phyloP scores from a whole-genome alignment of 2,888 invertebrate species.

The Melanostoma mellinum region DNA sequence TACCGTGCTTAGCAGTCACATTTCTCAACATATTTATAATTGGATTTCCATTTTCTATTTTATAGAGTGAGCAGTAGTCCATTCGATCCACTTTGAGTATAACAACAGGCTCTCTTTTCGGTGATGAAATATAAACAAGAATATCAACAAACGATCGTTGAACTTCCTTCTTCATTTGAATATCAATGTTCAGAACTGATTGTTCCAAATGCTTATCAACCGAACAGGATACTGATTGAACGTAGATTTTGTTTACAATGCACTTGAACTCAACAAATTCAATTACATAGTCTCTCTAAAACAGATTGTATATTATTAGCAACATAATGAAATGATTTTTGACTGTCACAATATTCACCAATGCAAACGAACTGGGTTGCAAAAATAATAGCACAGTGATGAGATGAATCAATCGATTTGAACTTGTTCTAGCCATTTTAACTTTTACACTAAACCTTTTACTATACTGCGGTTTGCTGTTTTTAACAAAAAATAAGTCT shows the following conservation, averaged over 20 bases:
- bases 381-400: no score
- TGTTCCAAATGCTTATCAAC: background rate
- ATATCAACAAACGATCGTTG: background rate
- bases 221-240: background rate
- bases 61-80: background rate
- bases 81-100: background rate
- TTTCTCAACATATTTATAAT: no score
- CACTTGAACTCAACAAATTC: background rate
- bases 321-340: no score
- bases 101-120: background rate
- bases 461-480: no score
- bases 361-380: no score
- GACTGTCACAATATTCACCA: no score
- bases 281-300: background rate
- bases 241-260: background rate
- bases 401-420: no score
- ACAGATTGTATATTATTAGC: background rate
- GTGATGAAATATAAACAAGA: background rate
- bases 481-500: no score
- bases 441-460: no score
- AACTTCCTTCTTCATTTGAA: conserved; percentile 7
- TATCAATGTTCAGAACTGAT: background rate
- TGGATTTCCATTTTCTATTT: no score
- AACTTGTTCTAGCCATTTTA: no score
- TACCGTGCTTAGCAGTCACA: no score